A percentile compares a stretch with the other conserved stretches of the same genome.
phyloP scores from a whole-genome alignment of 2,113 vertebrate species.

The Grallaria varia region DNA sequence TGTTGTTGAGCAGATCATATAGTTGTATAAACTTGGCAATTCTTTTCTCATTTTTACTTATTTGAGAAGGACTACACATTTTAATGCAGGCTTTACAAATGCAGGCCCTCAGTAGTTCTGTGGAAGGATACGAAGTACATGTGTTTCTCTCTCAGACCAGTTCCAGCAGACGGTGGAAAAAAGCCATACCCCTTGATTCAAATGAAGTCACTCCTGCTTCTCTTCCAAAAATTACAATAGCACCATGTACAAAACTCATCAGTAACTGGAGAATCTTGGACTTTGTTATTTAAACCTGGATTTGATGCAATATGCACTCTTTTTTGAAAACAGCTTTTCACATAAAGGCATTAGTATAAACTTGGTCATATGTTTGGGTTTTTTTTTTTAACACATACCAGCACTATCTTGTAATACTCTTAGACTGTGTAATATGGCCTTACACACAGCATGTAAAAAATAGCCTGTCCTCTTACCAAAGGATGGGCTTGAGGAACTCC shows the following conservation, averaged over 20 bases:
- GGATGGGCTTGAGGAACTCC: conserved; percentile 6
- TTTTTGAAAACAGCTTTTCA: conserved; percentile 20
- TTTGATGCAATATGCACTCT: neutral
- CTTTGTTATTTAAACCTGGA: conserved; percentile 41
- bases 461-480: conserved; percentile 17
- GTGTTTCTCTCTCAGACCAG: neutral
- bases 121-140: neutral
- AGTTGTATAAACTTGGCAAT: neutral
- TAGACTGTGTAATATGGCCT: neutral
- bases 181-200: conserved; percentile 1
- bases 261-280: conserved; percentile 61
- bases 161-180: conserved; percentile 34
- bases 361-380: neutral
- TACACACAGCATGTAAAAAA: neutral
- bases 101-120: neutral
- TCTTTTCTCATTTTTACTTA: neutral
- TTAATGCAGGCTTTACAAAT: neutral
- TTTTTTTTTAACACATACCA: conserved; percentile 6
- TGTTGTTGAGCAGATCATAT: neutral
- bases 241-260: conserved; percentile 51
- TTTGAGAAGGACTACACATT: conserved; percentile 12
- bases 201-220: conserved; percentile 55
- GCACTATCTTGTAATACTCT: conserved; percentile 27
- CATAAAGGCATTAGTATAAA: conserved; percentile 34
- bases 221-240: conserved; percentile 61